Percentiles rank a stretch among this genome's conserved stretches.
Evolutionary conservation across 2,797 vertebrate genomes (phyloP).

Genomic region (Microctenopoma stevenorrisi): DNA sequence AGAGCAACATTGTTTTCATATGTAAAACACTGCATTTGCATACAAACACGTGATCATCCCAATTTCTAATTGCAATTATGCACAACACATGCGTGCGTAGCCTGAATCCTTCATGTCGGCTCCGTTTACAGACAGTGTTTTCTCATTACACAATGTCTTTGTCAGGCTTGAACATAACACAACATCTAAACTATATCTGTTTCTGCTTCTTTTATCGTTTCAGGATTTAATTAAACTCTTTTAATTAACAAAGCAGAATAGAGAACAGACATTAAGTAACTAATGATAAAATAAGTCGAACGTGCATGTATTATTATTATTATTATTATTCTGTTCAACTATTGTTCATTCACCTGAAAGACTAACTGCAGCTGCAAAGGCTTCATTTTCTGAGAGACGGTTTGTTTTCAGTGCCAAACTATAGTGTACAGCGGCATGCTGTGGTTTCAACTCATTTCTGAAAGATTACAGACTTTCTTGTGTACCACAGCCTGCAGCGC

Average conservation of each 20-base stretch:
- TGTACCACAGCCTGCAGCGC: neutral
- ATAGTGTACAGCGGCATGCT: neutral
- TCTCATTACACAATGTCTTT: too few relatives aligned
- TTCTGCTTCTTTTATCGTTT: neutral
- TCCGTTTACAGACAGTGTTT: neutral
- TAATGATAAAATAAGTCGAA: neutral
- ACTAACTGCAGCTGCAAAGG: neutral
- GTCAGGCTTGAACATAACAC: too few relatives aligned
- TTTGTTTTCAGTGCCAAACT: neutral
- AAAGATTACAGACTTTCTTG: neutral
- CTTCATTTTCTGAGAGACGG: neutral
- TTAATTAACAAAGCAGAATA: neutral
- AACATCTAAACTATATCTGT: too few relatives aligned
- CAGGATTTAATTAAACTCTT: neutral
- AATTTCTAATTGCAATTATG: slow-evolving; percentile 37
- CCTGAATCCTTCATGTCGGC: neutral
- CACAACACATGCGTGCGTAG: neutral
- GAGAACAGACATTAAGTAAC: too few relatives aligned
- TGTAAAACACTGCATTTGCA: slow-evolving; percentile 61
- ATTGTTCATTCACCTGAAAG: neutral
- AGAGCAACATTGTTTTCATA: slow-evolving; percentile 46
- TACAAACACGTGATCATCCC: slow-evolving; percentile 50
- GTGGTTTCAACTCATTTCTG: neutral
- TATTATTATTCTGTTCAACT: neutral
- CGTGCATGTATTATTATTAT: neutral